Conservation (phyloP, 2,113 vertebrate species). For the Glareola pratincola region DNA sequence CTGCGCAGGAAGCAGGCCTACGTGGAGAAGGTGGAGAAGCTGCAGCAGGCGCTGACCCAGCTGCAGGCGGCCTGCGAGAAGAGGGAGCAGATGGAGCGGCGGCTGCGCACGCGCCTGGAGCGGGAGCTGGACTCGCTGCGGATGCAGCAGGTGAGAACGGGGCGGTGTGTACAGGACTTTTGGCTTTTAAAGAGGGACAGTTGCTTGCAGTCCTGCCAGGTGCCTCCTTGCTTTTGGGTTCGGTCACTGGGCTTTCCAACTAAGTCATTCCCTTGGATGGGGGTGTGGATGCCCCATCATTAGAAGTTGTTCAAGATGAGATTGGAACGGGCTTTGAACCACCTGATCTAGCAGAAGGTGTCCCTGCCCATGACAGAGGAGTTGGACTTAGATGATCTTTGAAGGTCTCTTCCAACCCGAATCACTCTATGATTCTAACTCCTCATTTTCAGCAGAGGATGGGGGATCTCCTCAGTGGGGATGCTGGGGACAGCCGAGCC, state of each 20-base stretch:
- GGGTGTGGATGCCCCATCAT: rapidly evolving
- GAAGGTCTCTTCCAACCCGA: neutral
- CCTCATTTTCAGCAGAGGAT: neutral
- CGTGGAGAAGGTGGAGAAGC: constrained; percentile 84
- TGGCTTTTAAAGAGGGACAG: rapidly evolving
- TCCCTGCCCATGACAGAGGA: neutral
- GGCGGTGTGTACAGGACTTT: neutral
- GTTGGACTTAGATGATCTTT: neutral
- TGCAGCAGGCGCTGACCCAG: constrained; percentile 84
- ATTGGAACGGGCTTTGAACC: neutral
- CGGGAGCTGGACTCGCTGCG: constrained; percentile 82
- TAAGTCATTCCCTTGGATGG: neutral
- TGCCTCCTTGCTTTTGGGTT: neutral
- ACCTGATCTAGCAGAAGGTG: neutral
- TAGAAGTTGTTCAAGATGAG: neutral
- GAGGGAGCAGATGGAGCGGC: constrained; percentile 85
- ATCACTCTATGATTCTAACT: neutral
- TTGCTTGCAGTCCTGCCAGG: neutral
- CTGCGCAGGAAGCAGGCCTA: constrained; percentile 84
- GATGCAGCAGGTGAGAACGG: constrained; percentile 78
- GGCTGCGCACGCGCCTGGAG: constrained; percentile 83
- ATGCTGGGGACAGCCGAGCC: neutral
- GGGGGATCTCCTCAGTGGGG: rapidly evolving
- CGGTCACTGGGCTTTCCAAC: neutral
- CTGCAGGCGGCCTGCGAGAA: constrained; percentile 83